Evolutionary conservation across 2,888 invertebrate genomes (phyloP).

Genomic region (Nomada ferruginata): DNA sequence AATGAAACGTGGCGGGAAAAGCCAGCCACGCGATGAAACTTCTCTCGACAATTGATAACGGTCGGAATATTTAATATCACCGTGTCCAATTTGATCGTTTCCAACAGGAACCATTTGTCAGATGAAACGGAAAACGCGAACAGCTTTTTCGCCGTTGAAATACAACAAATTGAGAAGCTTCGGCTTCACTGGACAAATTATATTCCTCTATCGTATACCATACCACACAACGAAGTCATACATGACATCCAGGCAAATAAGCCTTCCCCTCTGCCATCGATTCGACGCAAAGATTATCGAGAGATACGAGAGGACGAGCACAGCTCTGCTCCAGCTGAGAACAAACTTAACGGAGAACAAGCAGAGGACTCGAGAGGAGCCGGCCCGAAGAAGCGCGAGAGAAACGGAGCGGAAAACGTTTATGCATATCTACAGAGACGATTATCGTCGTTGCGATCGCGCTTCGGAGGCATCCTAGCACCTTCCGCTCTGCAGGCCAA

Average conservation of each 20-base stretch:
- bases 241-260: conserved; percentile 20
- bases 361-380: neutral
- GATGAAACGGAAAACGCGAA: neutral
- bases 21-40: neutral
- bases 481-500: conserved; percentile 38
- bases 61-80: conserved; percentile 35
- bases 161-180: neutral
- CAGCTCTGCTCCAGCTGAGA: conserved; percentile 26
- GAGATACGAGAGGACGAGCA: conserved; percentile 31
- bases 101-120: conserved; percentile 10
- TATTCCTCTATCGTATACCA: neutral
- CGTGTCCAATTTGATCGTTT: neutral
- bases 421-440: conserved; percentile 76
- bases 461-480: conserved; percentile 71
- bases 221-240: conserved; percentile 9
- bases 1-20: conserved; percentile 5
- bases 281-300: conserved; percentile 34
- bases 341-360: neutral
- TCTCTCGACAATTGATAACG: conserved; percentile 21
- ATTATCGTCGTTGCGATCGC: conserved; percentile 77
- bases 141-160: neutral
- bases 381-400: conserved; percentile 31
- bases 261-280: neutral
- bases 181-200: neutral
- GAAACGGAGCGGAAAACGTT: conserved; percentile 66